These are phyloP conservation scores for Lomographa bimaculata DNA, from an alignment of 2,888 invertebrate genomes.

Conservation along the genomic window DNA sequence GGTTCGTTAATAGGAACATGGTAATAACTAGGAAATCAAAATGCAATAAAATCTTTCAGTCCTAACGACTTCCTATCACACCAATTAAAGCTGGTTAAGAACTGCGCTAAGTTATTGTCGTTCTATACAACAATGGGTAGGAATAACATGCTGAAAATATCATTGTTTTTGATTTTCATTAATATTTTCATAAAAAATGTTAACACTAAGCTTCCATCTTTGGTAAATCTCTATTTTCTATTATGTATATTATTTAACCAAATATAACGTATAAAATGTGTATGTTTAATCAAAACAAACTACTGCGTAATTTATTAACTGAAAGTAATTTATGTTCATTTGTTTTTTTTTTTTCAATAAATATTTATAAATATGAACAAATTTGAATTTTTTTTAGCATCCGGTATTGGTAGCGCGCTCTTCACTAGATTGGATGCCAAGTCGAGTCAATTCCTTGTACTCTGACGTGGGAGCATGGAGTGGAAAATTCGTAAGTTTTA, in stretches of 20 bases:
- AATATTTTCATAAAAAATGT: conserved; percentile 15
- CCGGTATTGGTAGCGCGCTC: conserved; percentile 73
- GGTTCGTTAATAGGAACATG: too few species aligned
- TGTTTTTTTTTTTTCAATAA: neutral
- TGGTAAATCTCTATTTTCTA: conserved; percentile 11
- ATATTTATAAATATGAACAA: neutral
- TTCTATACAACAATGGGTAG: too few species aligned
- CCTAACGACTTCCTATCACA: too few species aligned
- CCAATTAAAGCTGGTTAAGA: too few species aligned
- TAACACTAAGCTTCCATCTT: conserved; percentile 16
- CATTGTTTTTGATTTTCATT: conserved; percentile 11
- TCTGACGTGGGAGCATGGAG: conserved; percentile 80
- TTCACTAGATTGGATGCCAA: conserved; percentile 77
- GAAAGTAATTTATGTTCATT: neutral
- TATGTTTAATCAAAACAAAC: too few species aligned
- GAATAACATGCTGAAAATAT: conserved; percentile 14
- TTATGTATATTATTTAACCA: too few species aligned
- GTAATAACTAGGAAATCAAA: too few species aligned
- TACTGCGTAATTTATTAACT: neutral
- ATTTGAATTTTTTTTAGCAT: conserved; percentile 50
- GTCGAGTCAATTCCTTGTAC: conserved; percentile 73
- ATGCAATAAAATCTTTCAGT: too few species aligned
- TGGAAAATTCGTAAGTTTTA: conserved; percentile 71
- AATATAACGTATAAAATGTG: too few species aligned
- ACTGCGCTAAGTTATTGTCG: too few species aligned